Evolutionary conservation across 1,140 invertebrate genomes (phyloP).

Genomic region (Olivierus martensii): DNA sequence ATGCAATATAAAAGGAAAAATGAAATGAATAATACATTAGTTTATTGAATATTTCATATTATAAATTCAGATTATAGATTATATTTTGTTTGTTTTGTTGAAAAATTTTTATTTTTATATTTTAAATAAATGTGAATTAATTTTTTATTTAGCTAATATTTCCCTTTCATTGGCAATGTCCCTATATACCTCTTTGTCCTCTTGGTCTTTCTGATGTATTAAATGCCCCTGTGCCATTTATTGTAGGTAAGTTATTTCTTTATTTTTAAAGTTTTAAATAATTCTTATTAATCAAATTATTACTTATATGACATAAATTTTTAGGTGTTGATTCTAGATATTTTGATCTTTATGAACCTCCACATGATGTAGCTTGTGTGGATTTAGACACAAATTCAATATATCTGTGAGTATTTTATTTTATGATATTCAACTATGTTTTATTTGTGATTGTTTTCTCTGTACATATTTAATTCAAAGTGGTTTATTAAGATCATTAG

Average conservation of each 20-base stretch:
- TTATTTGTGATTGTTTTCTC: too few relatives aligned
- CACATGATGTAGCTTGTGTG: constrained; percentile 89
- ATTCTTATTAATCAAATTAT: too few relatives aligned
- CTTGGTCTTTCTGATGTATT: constrained; percentile 68
- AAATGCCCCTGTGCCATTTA: constrained; percentile 90
- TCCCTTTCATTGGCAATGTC: constrained; percentile 99
- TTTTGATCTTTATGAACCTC: constrained; percentile 95
- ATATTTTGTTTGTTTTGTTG: too few relatives aligned
- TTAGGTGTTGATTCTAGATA: constrained; percentile 55
- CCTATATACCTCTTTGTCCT: constrained; percentile 97
- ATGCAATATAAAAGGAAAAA: too few relatives aligned
- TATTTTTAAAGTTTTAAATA: too few relatives aligned
- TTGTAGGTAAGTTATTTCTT: constrained; percentile 66
- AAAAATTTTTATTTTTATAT: too few relatives aligned
- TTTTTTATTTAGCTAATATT: constrained; percentile 37
- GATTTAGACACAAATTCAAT: constrained; percentile 94
- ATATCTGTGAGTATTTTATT: constrained; percentile 35
- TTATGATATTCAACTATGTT: too few relatives aligned
- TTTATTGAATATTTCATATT: too few relatives aligned
- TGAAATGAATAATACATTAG: too few relatives aligned
- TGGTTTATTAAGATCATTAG: too few relatives aligned
- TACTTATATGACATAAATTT: neutral
- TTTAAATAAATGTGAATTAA: neutral
- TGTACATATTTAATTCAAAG: too few relatives aligned
- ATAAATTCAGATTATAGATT: too few relatives aligned